Percentiles rank a stretch among this genome's conserved stretches.
These are phyloP conservation scores for Onchidella celtica DNA, from an alignment of 2,888 invertebrate species.

Conservation along the genomic window DNA sequence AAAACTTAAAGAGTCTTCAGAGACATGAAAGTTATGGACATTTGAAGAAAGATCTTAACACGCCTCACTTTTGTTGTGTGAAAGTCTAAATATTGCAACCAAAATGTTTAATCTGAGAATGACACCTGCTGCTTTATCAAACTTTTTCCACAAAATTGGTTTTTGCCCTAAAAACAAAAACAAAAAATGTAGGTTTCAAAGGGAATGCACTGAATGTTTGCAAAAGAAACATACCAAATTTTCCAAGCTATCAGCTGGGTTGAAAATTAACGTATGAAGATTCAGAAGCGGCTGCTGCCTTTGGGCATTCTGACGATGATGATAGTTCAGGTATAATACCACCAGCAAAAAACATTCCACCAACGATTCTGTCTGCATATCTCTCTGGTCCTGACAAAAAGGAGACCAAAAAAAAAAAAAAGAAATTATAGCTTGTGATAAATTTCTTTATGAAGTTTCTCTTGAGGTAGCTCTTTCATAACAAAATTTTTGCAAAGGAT, in stretches of 20 bases:
- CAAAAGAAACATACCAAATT: slow-evolving; percentile 17
- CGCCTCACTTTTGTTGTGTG: background rate
- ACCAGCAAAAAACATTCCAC: slow-evolving; percentile 74
- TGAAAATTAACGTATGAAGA: slow-evolving; percentile 13
- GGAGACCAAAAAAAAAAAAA: slow-evolving; percentile 11
- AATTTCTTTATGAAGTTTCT: too few relatives aligned
- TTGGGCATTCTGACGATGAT: slow-evolving; percentile 51
- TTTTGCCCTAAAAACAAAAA: too few relatives aligned
- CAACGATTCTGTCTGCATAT: slow-evolving; percentile 49
- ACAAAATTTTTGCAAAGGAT: too few relatives aligned
- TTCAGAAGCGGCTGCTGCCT: background rate
- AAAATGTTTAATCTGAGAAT: background rate
- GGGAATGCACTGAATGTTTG: too few relatives aligned
- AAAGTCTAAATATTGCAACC: background rate
- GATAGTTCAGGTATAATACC: slow-evolving; percentile 71
- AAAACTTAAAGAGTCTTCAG: too few relatives aligned
- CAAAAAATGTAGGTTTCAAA: background rate
- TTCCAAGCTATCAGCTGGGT: background rate
- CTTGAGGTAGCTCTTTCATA: too few relatives aligned
- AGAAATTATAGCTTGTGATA: background rate
- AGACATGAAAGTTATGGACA: too few relatives aligned
- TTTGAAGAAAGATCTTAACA: background rate
- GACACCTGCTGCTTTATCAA: background rate
- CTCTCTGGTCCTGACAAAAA: slow-evolving; percentile 28
- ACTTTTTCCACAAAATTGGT: too few relatives aligned